Conservation (phyloP, 2,888 invertebrate species). For the Cerceris ruficornis region DNA sequence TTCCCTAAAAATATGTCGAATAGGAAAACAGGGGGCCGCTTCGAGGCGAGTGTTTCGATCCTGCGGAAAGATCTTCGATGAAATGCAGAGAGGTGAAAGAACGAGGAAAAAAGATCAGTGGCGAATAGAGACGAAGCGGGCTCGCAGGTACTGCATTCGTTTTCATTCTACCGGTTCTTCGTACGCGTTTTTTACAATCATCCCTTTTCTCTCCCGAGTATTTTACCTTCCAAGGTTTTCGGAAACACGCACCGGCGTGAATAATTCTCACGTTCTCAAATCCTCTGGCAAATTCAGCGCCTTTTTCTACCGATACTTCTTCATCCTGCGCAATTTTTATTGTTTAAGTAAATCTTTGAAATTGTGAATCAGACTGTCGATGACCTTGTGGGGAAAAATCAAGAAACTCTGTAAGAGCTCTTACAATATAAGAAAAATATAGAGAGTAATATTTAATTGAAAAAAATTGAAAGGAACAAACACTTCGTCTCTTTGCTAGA, state of each 20-base stretch:
- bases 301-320: too few relatives aligned
- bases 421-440: too few relatives aligned
- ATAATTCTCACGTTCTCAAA: not conserved
- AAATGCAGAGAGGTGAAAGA: conserved; percentile 4
- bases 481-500: too few relatives aligned
- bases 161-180: conserved; percentile 53
- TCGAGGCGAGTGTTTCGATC: not conserved
- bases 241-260: not conserved
- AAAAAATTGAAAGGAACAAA: too few relatives aligned
- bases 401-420: too few relatives aligned
- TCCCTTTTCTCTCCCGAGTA: conserved; percentile 34
- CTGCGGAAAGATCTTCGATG: not conserved
- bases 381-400: too few relatives aligned
- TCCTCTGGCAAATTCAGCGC: too few relatives aligned
- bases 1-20: too few relatives aligned
- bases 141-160: conserved; percentile 47
- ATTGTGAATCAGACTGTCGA: too few relatives aligned
- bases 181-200: conserved; percentile 62
- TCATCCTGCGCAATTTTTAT: too few relatives aligned
- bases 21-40: not conserved
- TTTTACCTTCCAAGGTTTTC: conserved; percentile 42
- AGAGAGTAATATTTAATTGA: too few relatives aligned
- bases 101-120: conserved; percentile 24
- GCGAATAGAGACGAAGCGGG: conserved; percentile 40
- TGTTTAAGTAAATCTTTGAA: too few relatives aligned